Base-by-base conservation (phyloP, 2,888 invertebrate genomes). In the Polia nebulosa region DNA sequence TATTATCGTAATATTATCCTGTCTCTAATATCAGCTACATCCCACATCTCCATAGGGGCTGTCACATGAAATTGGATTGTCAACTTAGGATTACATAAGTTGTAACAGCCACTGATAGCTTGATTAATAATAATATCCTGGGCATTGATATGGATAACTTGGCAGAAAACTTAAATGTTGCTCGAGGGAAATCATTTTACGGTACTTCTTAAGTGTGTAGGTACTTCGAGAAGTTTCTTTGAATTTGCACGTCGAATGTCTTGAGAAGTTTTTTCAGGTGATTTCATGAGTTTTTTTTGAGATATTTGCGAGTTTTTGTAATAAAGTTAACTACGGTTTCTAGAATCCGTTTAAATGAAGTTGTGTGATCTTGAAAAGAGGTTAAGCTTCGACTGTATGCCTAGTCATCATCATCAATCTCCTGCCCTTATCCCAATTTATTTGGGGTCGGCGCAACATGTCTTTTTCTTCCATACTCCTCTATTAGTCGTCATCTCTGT, bases 51-150 rank as follows among this genome's bases (percentile, higher is more conserved):
- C 85, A 70, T 53, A 45, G 84, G 82, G 88, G 72, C 75, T 85
- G 87, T 86, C 85, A 81, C 81, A 73, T 66, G 80, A 83, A 87
- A 90, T 90, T 90, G 87, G 85, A 83, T 87, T 85, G 88, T 88
- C 86, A 84, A 87, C 81, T 85, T 74, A 83, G 78, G 79, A 86
- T 85, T 82, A 86, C 70, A 63, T 64, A 66, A 78, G 75, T 80
- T 81, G 81, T 84, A 72, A 73, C 72, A 20, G 29, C 53, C 66
- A 66, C 75, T 68, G 82, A 77, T 79, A 79, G 73, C 69, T 74
- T 78, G 69, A 80, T 82, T 78, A 83, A 72, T 72, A 80, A 80
- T 78, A 83, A 72, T 72, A 70, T 71, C 76, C 65, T 34, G 62
- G 68, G 45, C 61, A 73, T 73, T 73, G 73, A 77, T 64, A 62